Conservation (phyloP, 2,797 vertebrate species). For the Gymnopithys bicolor region DNA sequence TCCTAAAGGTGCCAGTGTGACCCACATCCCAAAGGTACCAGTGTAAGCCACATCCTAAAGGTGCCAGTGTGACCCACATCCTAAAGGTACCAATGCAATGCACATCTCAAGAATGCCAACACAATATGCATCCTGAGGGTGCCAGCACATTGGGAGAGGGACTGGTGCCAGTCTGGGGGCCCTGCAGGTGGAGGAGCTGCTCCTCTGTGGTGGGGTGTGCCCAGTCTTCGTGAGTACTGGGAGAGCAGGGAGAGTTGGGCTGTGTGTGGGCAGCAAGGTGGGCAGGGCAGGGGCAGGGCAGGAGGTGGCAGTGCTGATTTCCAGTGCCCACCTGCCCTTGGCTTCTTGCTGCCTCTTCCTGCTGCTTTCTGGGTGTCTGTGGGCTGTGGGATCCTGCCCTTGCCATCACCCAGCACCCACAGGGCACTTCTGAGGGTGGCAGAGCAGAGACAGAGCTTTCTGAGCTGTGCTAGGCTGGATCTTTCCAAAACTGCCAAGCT, state of each 20-base stretch:
- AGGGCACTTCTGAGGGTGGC: not conserved
- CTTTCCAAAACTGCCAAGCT: not conserved
- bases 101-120: too few species aligned
- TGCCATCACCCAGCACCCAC: not conserved
- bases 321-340: not conserved
- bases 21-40: not conserved
- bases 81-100: not conserved
- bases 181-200: not conserved
- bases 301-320: not conserved
- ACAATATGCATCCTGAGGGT: not conserved
- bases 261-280: not conserved
- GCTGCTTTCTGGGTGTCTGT: not conserved
- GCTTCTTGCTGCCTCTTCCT: not conserved
- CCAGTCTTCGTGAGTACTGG: not conserved
- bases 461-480: not conserved
- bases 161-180: not conserved
- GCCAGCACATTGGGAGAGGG: not conserved
- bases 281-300: not conserved
- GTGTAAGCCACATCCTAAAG: not conserved
- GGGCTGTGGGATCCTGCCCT: not conserved
- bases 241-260: accelerated
- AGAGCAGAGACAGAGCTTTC: not conserved
- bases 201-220: not conserved
- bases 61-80: accelerated
- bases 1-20: not conserved